Base-by-base conservation (phyloP, 2,113 vertebrate genomes). In the Hylia prasina region DNA sequence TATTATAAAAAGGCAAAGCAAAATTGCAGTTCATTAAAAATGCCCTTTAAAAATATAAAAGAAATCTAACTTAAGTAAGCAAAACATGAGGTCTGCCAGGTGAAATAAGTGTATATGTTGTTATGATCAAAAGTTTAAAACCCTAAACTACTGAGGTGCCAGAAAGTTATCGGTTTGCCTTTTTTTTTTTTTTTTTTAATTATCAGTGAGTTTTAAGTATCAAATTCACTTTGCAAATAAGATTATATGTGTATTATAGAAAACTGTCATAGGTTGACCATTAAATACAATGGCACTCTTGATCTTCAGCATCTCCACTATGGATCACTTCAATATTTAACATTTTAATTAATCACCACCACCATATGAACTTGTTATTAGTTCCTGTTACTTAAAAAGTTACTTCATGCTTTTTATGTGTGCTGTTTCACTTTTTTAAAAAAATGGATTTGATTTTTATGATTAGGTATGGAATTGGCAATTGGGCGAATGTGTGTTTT, bases 391-490 rank as follows among this genome's bases (percentile, higher is more conserved):
- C 23, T 75, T 87, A 47, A 63, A 17, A 24, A 10, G 4, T 42
- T 66, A 27, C 6, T 65, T 88, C 3, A 8, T 87, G 69, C 16
- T 85, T 87, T 20, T 66, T 66, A 27, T 5, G 5, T 82, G 63
- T 84, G 23, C 9, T 24, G 11, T 61, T 69, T 39, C n/a, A 9
- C 12, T 54, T 58, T 63, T 31, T 4, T 22, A 2, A 1, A 2
- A 33, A 39, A 30, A 54, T 20, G 5, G 66, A 51, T 89, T 93
- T 15, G 7, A 39, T 87, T 84, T 95, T 96, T 70, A 54, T 63
- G 19, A 94, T 48, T 85, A 99, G 99, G 98, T 99, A 50, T 99
- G 99, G 99, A 98, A 97, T 84, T 99, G 99, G 99, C 98, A 95
- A 10, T 98, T 98, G 33, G 97, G 83, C 0, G 93, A 98, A 69